Base-by-base conservation (phyloP, 2,113 vertebrate genomes). In the Pseudolaguvia tuberculata region DNA sequence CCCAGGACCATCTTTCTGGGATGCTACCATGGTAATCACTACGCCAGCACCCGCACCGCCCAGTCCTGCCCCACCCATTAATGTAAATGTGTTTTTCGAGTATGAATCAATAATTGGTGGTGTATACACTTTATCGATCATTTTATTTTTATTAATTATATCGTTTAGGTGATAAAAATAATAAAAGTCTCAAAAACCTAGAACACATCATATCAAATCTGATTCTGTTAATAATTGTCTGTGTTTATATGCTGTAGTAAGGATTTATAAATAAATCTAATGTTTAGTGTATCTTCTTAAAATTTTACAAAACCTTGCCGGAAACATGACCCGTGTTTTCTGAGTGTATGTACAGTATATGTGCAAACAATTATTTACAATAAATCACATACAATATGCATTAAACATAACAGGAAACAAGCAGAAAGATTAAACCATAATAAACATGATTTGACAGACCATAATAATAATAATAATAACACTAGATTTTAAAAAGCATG, bases 241-340 rank as follows among this genome's bases (percentile, higher is more conserved):
- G 21, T 20, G 1, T 75, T 48, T 76, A 68, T 50, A 68, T 31
- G 35, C 35, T 59, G 55, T 17, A 25, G 45, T 5, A 18, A 58
- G 21, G 63, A 48, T 42, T 68, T 58, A 68, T 75, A 68, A 57
- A 62, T 51, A 51, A 1, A 62, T 39, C 21, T 58, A 57, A 23
- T 67, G 52, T 68, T 55, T 75, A 31, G 21, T 58, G 39, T 50
- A 21, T 39, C 39, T 51, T 23, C 18, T 59, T n/a, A 63, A 63
- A 73, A 53, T 39, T 14, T 45, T 74, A 65, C 4, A 74, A 74
- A 74, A 50, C 71, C 31, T 51, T 4, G 31, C 42, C 25, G 3
- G 39, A 56, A 71, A 47, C 58, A 48, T 23, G 21, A 67, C 25
- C 31, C 4, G 0, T 45, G 35, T 61, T 57, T 58, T 21, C 12